phyloP scores from a whole-genome alignment of 2,888 invertebrate species.

The Bombylius major region DNA sequence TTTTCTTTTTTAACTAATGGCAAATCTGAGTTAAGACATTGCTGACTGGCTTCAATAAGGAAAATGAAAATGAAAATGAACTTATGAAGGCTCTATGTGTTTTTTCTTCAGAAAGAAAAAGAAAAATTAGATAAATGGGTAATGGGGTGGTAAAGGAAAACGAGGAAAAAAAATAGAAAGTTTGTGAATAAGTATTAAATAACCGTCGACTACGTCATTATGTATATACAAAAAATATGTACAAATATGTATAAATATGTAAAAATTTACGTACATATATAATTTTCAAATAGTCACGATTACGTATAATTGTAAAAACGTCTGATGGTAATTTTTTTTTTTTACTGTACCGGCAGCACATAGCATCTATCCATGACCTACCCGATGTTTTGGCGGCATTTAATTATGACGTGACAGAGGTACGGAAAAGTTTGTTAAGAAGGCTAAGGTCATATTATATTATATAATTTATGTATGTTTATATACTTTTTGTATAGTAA shows the following conservation, averaged over 20 bases:
- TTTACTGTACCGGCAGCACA: neutral
- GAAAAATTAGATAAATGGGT: neutral
- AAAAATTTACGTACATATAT: neutral
- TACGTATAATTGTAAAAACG: too few relatives aligned
- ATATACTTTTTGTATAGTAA: too few relatives aligned
- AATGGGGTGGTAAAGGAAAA: neutral
- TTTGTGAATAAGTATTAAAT: slow-evolving; percentile 2
- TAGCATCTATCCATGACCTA: slow-evolving; percentile 19
- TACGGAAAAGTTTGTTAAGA: slow-evolving; percentile 12
- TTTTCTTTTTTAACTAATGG: slow-evolving; percentile 4
- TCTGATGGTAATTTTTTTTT: neutral
- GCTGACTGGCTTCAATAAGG: neutral
- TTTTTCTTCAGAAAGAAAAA: neutral
- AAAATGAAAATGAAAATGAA: neutral
- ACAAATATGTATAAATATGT: neutral
- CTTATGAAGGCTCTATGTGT: neutral
- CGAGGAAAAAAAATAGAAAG: neutral
- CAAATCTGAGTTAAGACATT: neutral
- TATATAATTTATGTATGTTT: too few relatives aligned
- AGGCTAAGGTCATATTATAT: slow-evolving; percentile 11
- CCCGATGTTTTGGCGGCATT: slow-evolving; percentile 16
- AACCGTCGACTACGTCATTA: slow-evolving; percentile 6
- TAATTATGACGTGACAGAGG: slow-evolving; percentile 16
- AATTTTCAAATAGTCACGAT: too few relatives aligned
- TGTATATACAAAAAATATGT: neutral